Conservation (phyloP, 2,113 vertebrate genomes). For the Datnioides undecimradiatus region DNA sequence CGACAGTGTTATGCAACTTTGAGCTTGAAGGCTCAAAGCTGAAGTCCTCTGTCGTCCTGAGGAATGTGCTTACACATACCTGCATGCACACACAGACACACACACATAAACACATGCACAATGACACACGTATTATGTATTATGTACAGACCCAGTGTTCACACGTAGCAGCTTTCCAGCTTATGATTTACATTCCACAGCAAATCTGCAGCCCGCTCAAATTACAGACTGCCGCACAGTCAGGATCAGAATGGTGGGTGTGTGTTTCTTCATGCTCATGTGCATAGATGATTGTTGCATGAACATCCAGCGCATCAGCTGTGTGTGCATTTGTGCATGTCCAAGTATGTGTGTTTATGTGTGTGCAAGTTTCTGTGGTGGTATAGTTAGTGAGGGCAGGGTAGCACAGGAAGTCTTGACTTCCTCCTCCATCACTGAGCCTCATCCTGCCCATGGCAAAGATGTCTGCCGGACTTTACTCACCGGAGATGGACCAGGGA, state of each 20-base stretch:
- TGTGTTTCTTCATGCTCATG: slow-evolving; percentile 5
- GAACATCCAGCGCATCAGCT: background rate
- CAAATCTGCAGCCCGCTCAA: slow-evolving; percentile 50
- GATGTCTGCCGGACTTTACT: slow-evolving; percentile 61
- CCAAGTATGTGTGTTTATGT: background rate
- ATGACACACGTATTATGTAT: too few relatives aligned
- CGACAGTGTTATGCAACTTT: slow-evolving; percentile 43
- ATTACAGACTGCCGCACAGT: slow-evolving; percentile 44
- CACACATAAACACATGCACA: slow-evolving; percentile 25
- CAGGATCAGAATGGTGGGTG: slow-evolving; percentile 12
- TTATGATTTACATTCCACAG: slow-evolving; percentile 69
- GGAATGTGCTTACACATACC: slow-evolving; percentile 58
- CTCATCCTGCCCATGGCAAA: slow-evolving; percentile 50
- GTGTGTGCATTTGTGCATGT: background rate
- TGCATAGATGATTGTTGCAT: background rate
- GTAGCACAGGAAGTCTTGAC: slow-evolving; percentile 67
- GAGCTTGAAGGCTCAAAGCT: slow-evolving; percentile 11
- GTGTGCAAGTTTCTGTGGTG: background rate
- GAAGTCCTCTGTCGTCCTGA: slow-evolving; percentile 18
- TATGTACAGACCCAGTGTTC: slow-evolving; percentile 17
- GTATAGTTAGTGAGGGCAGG: slow-evolving; percentile 54
- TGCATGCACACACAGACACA: slow-evolving; percentile 14
- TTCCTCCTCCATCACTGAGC: slow-evolving; percentile 61
- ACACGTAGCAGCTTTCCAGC: slow-evolving; percentile 29
- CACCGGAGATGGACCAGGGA: slow-evolving; percentile 43